Percentiles rank a stretch among this genome's conserved stretches.
These are phyloP conservation scores for Bilobella aurantiaca DNA, from an alignment of 1,140 invertebrate genomes.

Conservation along the genomic window DNA sequence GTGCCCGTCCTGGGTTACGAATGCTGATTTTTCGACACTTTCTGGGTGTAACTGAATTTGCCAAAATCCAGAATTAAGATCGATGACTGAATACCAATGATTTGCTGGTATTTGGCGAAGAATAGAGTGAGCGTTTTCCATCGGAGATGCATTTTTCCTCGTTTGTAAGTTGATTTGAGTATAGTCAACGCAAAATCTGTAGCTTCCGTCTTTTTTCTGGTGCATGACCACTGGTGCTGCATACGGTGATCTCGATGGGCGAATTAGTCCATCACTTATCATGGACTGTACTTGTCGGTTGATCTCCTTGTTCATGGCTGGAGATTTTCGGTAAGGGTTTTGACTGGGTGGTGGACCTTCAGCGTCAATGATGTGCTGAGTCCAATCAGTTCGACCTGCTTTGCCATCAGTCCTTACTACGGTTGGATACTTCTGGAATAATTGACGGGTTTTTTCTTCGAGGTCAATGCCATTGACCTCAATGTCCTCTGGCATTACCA, in stretches of 20 bases:
- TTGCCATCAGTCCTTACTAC: conserved; percentile 8
- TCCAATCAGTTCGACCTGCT: background rate
- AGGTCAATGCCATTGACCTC: conserved; percentile 8
- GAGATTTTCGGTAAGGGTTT: conserved; percentile 2
- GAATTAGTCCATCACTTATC: conserved; percentile 9
- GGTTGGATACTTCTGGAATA: conserved; percentile 16
- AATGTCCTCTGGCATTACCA: too few species aligned
- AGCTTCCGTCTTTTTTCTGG: conserved; percentile 16
- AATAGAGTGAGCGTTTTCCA: background rate
- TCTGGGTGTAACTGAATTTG: conserved; percentile 39
- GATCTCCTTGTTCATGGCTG: conserved; percentile 11
- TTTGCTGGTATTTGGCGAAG: background rate
- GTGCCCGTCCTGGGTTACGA: conserved; percentile 35
- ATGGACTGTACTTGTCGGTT: conserved; percentile 14
- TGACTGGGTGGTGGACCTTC: background rate
- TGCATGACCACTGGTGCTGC: conserved; percentile 12
- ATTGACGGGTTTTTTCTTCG: background rate
- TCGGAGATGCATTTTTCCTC: conserved; percentile 10
- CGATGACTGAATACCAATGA: conserved; percentile 30
- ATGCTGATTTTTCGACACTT: conserved; percentile 40
- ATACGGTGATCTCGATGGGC: conserved; percentile 13
- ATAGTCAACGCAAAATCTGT: conserved; percentile 13
- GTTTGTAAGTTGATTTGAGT: conserved; percentile 12
- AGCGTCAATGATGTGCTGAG: conserved; percentile 18
- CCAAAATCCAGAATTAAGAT: conserved; percentile 38